Percentiles rank a stretch among this genome's conserved stretches.
Evolutionary conservation across 1,140 invertebrate species (phyloP).

Genomic region (Bombus vancouverensis): DNA sequence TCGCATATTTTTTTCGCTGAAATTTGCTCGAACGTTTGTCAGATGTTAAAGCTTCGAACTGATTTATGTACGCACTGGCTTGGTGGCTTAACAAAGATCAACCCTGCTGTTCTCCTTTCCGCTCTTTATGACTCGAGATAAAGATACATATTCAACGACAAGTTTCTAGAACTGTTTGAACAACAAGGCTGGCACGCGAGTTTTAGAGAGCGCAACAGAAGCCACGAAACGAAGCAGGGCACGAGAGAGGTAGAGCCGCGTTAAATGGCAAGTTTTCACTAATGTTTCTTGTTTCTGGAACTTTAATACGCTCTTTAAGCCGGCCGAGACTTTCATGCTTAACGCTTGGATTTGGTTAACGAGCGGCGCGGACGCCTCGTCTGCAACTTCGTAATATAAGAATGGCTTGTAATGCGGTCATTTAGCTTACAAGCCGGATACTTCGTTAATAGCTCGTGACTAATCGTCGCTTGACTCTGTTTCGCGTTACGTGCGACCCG

Average conservation of each 20-base stretch:
- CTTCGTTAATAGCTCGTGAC: slow-evolving; percentile 55
- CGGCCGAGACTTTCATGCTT: slow-evolving; percentile 65
- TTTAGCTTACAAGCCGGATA: slow-evolving; percentile 47
- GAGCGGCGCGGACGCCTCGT: slow-evolving; percentile 22
- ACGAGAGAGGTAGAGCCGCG: slow-evolving; percentile 65
- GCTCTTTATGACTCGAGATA: background rate
- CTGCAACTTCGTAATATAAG: slow-evolving; percentile 54
- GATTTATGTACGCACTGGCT: no score
- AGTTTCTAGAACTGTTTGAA: slow-evolving; percentile 5
- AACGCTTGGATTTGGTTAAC: slow-evolving; percentile 59
- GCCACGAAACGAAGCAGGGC: slow-evolving; percentile 32
- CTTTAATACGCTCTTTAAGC: slow-evolving; percentile 78
- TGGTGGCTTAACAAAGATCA: no score
- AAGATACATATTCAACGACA: background rate
- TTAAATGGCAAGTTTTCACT: slow-evolving; percentile 80
- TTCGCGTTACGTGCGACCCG: slow-evolving; percentile 11
- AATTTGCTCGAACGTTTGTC: no score
- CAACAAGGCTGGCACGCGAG: background rate
- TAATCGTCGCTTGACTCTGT: slow-evolving; percentile 30
- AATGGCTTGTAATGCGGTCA: slow-evolving; percentile 51
- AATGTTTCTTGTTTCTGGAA: slow-evolving; percentile 79
- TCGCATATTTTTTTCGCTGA: no score
- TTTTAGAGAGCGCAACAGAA: no score
- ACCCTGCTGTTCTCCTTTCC: no score
- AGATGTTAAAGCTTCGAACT: no score